phyloP scores from a whole-genome alignment of 2,888 invertebrate species.

The Pogonocherus hispidulus region DNA sequence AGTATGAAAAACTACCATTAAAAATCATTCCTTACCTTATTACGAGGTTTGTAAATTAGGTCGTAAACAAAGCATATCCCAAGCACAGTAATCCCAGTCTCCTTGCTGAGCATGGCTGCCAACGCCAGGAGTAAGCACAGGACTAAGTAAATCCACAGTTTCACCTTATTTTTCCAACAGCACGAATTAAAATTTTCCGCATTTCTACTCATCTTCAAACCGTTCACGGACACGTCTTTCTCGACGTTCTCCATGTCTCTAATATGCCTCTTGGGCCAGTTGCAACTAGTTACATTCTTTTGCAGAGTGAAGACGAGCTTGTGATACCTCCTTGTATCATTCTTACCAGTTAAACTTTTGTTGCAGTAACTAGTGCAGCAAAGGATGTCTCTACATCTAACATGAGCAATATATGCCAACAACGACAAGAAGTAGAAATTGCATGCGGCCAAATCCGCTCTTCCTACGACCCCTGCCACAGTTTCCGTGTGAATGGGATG shows the following conservation, averaged over 20 bases:
- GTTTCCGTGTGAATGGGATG: conserved; percentile 98
- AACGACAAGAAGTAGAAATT: conserved; percentile 91
- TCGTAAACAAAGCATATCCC: conserved; percentile 93
- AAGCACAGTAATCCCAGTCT: conserved; percentile 94
- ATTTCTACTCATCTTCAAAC: conserved; percentile 27
- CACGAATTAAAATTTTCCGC: conserved; percentile 44
- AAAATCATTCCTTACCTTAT: conserved; percentile 55
- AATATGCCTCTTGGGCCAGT: conserved; percentile 60
- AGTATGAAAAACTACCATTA: too few species aligned
- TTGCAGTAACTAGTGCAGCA: conserved; percentile 60
- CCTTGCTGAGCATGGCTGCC: conserved; percentile 93
- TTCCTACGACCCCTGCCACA: conserved; percentile 94
- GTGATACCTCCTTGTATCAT: conserved; percentile 62
- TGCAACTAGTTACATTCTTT: conserved; percentile 64
- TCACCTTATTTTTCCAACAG: conserved; percentile 62
- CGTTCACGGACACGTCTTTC: conserved; percentile 25
- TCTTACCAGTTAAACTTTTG: conserved; percentile 43
- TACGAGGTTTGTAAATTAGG: conserved; percentile 72
- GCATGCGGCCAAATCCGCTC: conserved; percentile 94
- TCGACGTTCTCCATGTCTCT: conserved; percentile 36
- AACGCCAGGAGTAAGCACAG: conserved; percentile 73
- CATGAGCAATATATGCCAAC: conserved; percentile 86
- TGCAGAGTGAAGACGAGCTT: conserved; percentile 62
- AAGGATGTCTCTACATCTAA: conserved; percentile 73
- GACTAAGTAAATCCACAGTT: conserved; percentile 75